Evolutionary conservation across 2,113 vertebrate genomes (phyloP).

Genomic region (Ailurus styani): DNA sequence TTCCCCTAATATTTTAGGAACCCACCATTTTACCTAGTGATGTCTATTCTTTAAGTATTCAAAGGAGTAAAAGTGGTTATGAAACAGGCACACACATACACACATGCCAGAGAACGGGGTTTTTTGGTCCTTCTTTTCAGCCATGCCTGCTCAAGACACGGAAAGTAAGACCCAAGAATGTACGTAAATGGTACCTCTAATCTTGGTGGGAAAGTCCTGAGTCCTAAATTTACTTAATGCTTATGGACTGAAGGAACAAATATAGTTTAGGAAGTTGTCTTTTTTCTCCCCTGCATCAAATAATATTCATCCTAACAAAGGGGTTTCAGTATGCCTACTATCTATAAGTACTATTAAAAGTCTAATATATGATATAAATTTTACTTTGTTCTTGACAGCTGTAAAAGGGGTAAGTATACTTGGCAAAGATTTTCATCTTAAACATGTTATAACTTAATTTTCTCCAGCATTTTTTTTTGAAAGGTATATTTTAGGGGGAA

Average conservation of each 20-base stretch:
- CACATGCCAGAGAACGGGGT: background rate
- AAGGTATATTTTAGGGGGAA: background rate
- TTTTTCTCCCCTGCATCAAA: background rate
- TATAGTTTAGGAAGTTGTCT: background rate
- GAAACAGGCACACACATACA: background rate
- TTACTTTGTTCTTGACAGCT: background rate
- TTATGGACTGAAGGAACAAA: background rate
- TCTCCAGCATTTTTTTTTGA: background rate
- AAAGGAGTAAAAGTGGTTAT: background rate
- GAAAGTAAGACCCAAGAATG: background rate
- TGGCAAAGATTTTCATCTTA: conserved; percentile 29
- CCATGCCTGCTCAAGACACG: background rate
- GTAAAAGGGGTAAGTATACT: background rate
- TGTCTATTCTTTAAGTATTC: background rate
- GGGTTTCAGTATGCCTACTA: background rate
- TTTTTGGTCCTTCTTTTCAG: background rate
- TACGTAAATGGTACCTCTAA: background rate
- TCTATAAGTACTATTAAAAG: background rate
- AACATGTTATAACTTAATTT: background rate
- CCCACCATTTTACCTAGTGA: background rate
- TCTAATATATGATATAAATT: background rate
- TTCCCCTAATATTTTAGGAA: background rate
- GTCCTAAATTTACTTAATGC: background rate
- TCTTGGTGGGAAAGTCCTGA: background rate
- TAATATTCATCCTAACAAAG: background rate